Base-by-base conservation (phyloP, 2,113 vertebrate genomes). In the Piaya cayana region DNA sequence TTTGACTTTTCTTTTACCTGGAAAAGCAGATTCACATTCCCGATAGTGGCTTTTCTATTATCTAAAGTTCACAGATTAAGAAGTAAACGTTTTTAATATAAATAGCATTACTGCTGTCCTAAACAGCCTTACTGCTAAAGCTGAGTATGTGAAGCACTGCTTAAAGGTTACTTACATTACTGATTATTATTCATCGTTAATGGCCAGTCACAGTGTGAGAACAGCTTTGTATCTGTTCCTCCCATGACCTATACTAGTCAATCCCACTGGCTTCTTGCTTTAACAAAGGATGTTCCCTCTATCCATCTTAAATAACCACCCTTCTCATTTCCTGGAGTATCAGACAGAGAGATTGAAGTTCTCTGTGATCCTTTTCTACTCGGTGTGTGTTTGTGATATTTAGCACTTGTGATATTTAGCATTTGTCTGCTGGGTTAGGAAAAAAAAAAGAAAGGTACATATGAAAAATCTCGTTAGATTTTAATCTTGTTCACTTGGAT, bases 141-240 rank as follows among this genome's bases (percentile, higher is more conserved):
- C 26, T 52, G 64, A 53, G 62, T 22, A 49, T 30, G 42, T 47
- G 52, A 69, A 88, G 14, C 58, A 39, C 49, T 81, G 29, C 42
- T 67, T 47, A 74, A 80, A 90, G n/a, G 37, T 90, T 88, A 74
- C 37, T 82, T 56, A 36, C 9, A 3, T 27, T 77, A 42, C 52
- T 96, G 93, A 94, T 88, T 74, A 42, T 49, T 36, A 8, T 65
- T 83, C 39, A 68, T 78, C 85, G 26, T 92, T 95, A 90, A 90
- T 88, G 55, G 60, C 47, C 76, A 90, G 82, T 85, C 79, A 90
- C 7, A 47, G 16, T 36, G 56, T 88, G 82, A 81, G 37, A 88
- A 92, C 67, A 22, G 63, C 42, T 94, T 62, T 25, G 6, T 43
- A 5, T 52, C 63, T 74, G 91, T 90, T 63, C 63, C 76, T 88